Evolutionary conservation across 2,113 vertebrate species (phyloP).

Genomic region (Setophaga kirtlandii): DNA sequence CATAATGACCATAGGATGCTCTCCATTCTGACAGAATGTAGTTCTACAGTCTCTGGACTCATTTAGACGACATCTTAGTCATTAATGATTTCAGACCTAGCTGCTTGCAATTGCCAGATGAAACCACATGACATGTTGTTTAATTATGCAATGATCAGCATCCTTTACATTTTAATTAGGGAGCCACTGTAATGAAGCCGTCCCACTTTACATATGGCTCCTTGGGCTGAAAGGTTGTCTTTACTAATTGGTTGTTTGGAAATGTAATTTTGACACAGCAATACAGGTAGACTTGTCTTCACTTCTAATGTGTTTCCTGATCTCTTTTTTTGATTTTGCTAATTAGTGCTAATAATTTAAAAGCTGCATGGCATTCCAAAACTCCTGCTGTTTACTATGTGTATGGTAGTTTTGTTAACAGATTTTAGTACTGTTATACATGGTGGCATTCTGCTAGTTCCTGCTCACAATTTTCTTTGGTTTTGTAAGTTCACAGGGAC

Average conservation of each 20-base stretch:
- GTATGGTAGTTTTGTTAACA: slow-evolving; percentile 66
- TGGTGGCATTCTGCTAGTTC: slow-evolving; percentile 36
- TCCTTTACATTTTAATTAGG: slow-evolving; percentile 83
- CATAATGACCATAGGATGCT: slow-evolving; percentile 64
- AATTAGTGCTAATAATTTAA: slow-evolving; percentile 81
- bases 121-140: slow-evolving; percentile 69
- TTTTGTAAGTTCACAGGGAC: slow-evolving; percentile 11
- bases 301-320: slow-evolving; percentile 60
- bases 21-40: slow-evolving; percentile 14
- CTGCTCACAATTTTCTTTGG: slow-evolving; percentile 27
- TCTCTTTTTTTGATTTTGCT: slow-evolving; percentile 74
- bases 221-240: slow-evolving; percentile 65
- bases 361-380: slow-evolving; percentile 63
- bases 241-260: slow-evolving; percentile 80
- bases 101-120: slow-evolving; percentile 44
- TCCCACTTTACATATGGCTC: slow-evolving; percentile 60
- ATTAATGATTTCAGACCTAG: slow-evolving; percentile 50
- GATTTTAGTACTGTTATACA: slow-evolving; percentile 62
- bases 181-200: slow-evolving; percentile 69
- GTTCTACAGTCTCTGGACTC: slow-evolving; percentile 41
- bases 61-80: slow-evolving; percentile 35
- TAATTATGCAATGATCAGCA: slow-evolving; percentile 82
- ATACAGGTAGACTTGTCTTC: slow-evolving; percentile 67
- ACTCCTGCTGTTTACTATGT: slow-evolving; percentile 67
- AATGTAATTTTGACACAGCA: slow-evolving; percentile 67